Conservation (phyloP, 2,797 vertebrate species). For the Gallinago nigripennis region DNA sequence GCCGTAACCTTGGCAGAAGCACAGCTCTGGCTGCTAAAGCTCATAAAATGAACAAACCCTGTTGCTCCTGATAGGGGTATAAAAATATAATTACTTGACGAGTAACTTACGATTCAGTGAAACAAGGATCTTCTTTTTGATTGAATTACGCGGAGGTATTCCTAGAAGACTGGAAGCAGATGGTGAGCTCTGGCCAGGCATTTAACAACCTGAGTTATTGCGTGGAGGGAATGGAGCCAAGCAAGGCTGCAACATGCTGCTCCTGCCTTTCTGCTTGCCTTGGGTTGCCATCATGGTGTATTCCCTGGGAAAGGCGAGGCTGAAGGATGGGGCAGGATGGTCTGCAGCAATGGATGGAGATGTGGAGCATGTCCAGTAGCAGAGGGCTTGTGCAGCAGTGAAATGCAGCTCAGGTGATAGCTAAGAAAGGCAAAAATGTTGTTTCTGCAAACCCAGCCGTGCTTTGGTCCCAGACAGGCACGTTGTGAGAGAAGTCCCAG, state of each 20-base stretch:
- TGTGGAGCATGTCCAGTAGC: background rate
- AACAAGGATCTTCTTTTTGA: constrained; percentile 64
- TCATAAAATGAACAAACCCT: constrained; percentile 66
- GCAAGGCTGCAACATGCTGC: background rate
- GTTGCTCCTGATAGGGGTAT: constrained; percentile 71
- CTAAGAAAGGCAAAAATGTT: background rate
- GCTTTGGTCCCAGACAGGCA: background rate
- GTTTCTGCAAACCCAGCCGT: background rate
- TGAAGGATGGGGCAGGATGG: background rate
- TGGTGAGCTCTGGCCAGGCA: constrained; percentile 67
- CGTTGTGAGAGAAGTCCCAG: background rate
- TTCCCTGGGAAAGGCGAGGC: background rate
- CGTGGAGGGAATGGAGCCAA: background rate
- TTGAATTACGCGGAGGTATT: constrained; percentile 67
- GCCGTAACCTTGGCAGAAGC: constrained; percentile 53
- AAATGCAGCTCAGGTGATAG: background rate
- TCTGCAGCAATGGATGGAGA: background rate
- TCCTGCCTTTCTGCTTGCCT: background rate
- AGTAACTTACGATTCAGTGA: constrained; percentile 65
- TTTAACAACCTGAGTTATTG: constrained; percentile 68
- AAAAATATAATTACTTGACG: constrained; percentile 74
- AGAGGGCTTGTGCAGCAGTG: background rate
- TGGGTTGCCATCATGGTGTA: background rate
- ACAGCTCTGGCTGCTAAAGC: constrained; percentile 18
- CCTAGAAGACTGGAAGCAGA: constrained; percentile 74